Base-by-base conservation (phyloP, 1,140 invertebrate genomes). In the Bactericera cockerelli region DNA sequence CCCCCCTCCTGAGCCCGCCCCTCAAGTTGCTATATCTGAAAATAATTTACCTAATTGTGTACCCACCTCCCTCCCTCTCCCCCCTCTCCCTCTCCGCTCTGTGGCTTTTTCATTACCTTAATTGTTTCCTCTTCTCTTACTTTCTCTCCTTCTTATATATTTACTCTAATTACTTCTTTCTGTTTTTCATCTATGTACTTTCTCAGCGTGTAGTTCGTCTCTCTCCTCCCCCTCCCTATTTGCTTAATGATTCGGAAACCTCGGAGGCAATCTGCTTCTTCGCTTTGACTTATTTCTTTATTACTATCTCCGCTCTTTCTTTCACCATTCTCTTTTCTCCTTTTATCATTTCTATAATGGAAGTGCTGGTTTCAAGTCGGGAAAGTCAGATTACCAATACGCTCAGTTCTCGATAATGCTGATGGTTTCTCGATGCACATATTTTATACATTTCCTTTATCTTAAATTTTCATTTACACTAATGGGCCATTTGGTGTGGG, bases 191-290 rank as follows among this genome's bases (percentile, higher is more conserved):
- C 28, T 31, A 31, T 13, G 28, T 31, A 31, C 13, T 31, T 31
- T 13, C 28, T 31, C 28, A 31, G 28, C 28, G 28, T 31, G 28
- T 31, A 6, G 4, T 31, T 31, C 28, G 4, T 31, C 28, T 13
- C 13, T 31, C 28, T 31, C 28, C 28, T 31, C 28, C 28, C 13
- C 28, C 28, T 31, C 28, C 28, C 13, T 31, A 4, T 49, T 49
- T 49, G 42, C 8, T 49, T 49, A 49, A 49, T 49, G 42, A 49
- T 49, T 49, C 22, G 42, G 42, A 49, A 49, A 49, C 42, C 42
- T 31, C 42, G 3, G 19, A 49, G 42, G 42, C 42, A 49, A 49
- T 49, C 42, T 49, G 42, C 22, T 49, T n/a, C 22, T 49, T n/a
- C 19, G 42, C 19, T 49, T 49, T 49, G 42, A 49, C 42, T 49